Evolutionary conservation across 2,113 vertebrate genomes (phyloP).

Genomic region (Chrysemys picta): DNA sequence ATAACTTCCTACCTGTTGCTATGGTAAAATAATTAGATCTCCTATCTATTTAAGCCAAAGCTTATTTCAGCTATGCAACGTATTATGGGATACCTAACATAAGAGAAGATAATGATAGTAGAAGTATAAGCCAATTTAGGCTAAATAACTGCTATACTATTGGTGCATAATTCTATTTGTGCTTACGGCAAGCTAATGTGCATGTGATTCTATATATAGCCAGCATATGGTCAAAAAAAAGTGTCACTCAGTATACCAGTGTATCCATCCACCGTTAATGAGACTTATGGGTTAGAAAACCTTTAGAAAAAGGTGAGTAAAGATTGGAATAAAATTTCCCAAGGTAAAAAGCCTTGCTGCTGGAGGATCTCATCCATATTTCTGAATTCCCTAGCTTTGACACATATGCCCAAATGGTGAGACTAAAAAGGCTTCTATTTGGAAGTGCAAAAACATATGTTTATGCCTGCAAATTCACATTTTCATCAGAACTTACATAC

Average conservation of each 20-base stretch:
- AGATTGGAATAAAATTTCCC: background rate
- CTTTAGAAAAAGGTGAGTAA: background rate
- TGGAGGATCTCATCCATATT: fast-evolving
- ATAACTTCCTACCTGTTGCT: background rate
- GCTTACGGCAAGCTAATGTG: too few relatives aligned
- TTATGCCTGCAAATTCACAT: background rate
- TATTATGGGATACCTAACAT: background rate
- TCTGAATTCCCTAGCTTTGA: background rate
- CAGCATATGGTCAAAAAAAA: background rate
- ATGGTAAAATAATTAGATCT: background rate
- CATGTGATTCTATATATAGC: background rate
- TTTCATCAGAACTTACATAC: background rate
- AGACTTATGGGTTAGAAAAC: background rate
- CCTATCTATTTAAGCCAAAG: background rate
- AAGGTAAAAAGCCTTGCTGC: background rate
- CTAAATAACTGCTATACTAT: background rate
- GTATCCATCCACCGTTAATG: background rate
- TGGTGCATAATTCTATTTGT: too few relatives aligned
- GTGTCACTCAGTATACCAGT: background rate
- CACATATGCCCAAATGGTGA: background rate
- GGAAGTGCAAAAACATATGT: background rate
- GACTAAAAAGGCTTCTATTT: background rate
- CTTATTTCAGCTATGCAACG: background rate
- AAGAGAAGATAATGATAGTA: background rate
- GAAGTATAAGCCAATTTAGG: background rate